Base-by-base conservation (phyloP, 2,113 vertebrate species). In the Corynorhinus townsendii region DNA sequence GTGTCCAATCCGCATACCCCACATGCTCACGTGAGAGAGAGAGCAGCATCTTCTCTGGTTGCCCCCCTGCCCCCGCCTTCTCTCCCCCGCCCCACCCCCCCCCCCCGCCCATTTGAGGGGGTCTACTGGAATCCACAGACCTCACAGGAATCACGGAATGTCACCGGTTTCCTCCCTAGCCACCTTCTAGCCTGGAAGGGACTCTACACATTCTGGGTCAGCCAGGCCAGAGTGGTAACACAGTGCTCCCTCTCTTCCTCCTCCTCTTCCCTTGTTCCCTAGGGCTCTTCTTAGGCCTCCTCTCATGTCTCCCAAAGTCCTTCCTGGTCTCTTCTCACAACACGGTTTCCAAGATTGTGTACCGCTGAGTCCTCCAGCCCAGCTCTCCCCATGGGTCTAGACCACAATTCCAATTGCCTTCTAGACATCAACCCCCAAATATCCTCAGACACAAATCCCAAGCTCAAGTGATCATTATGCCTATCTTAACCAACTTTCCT, bases 1-100 rank as follows among this genome's bases (percentile, higher is more conserved):
- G 26, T 0, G 47, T 43, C 0, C 0, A 11, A 24, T 19, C 11
- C 4, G 2, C 59, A 54, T 16, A 12, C 16, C 2, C 4, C 33
- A 33, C 17, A 4, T 0, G 33, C 17, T 24, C 47, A 49, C 12
- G 15, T 3, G 17, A 45, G 38, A 62, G 5, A 62, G 5, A 22
- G 26, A 69, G 14, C 1, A 14, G 47, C 49, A 10, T 16, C 30
- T 45, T 87, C 54, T 86, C 69, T 26, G 22, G 8, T 2, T 11
- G 7, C 54, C 35, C 2, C 14, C 62, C 45, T 7, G 2, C 47
- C 47, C 47, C 3, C n/a, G n/a, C n/a, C n/a, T n/a, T n/a, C n/a
- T n/a, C n/a, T n/a, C 52, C 52, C 47, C 28, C 38, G 38, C 38
- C 38, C 40, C 2, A 14, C 62, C 45, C 45, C 8, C 47, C 11